Base-by-base conservation (phyloP, 2,113 vertebrate genomes). In the Dasypus novemcinctus region DNA sequence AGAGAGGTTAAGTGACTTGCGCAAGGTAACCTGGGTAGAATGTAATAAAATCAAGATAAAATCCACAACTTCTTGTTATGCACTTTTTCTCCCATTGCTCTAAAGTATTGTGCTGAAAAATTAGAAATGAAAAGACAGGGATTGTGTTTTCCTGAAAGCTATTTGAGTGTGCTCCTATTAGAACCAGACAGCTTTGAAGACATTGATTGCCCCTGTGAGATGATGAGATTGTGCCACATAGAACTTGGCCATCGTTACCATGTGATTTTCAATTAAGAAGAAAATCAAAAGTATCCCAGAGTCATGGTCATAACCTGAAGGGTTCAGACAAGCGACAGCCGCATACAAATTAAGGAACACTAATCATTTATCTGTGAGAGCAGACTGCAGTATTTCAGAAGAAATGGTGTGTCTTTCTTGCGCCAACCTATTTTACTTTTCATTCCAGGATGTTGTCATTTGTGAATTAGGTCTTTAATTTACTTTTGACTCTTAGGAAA, bases 221-320 rank as follows among this genome's bases (percentile, higher is more conserved):
- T 97, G 94, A 97, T 95, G 36, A 90, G 97, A 97, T 97, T 92
- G 88, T 54, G 63, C 82, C 94, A 41, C 84, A 92, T 2, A 27
- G 46, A 95, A 95, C 90, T 97, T 96, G 90, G 66, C 79, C 80
- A 49, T 87, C 17, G 36, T 98, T 96, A 68, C 83, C 93, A 76
- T 88, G 59, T 95, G 91, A 96, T 98, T 98, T 97, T 93, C 96
- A 96, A 94, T 97, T 96, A 97, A 92, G 96, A 97, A 97, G 41
- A 80, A 97, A 97, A 97, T 94, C 92, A 95, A 90, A 97, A 93
- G 63, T 96, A 97, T 84, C 66, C 63, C 78, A 74, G n/a, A 95
- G 69, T 96, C 96, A 78, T 86, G 90, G 66, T 78, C 17, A 54
- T 95, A 97, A 97, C 94, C 79, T 83, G 88, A 96, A 93, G 86